Evolutionary conservation across 1,140 invertebrate species (phyloP).

Genomic region (Harpegnathos saltator): DNA sequence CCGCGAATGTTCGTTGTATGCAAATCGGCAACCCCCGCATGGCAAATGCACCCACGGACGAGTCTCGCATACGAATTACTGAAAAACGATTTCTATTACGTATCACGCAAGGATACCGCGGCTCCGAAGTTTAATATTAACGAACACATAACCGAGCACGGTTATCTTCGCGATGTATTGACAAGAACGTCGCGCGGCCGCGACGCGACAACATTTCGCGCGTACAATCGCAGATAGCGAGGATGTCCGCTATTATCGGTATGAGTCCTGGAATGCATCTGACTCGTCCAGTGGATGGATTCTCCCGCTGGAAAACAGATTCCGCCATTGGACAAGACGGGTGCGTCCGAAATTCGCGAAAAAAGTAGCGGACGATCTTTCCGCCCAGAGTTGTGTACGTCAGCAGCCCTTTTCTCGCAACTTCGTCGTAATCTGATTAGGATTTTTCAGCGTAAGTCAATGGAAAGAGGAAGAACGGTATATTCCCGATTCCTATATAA

Average conservation of each 20-base stretch:
- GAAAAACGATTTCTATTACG: conserved; percentile 52
- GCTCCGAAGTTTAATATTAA: conserved; percentile 16
- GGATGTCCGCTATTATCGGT: too few species aligned
- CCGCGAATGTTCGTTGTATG: conserved; percentile 46
- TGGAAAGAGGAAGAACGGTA: background rate
- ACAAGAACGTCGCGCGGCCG: background rate
- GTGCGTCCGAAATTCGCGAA: too few species aligned
- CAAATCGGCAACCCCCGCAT: conserved; percentile 40
- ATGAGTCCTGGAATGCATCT: too few species aligned
- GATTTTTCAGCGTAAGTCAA: background rate
- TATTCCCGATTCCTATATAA: background rate
- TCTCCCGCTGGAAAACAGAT: too few species aligned
- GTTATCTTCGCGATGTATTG: background rate
- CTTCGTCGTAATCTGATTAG: background rate
- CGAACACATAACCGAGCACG: background rate
- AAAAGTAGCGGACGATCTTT: too few species aligned
- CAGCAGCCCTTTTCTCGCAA: background rate
- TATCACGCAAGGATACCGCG: background rate
- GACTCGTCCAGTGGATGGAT: too few species aligned
- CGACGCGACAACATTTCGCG: background rate
- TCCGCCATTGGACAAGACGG: too few species aligned
- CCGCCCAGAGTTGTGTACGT: too few species aligned
- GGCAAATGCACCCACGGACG: conserved; percentile 30
- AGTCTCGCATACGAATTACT: conserved; percentile 43
- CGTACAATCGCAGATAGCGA: too few species aligned